Conservation (phyloP, 2,113 vertebrate genomes). For the Ammodytes dubius region DNA sequence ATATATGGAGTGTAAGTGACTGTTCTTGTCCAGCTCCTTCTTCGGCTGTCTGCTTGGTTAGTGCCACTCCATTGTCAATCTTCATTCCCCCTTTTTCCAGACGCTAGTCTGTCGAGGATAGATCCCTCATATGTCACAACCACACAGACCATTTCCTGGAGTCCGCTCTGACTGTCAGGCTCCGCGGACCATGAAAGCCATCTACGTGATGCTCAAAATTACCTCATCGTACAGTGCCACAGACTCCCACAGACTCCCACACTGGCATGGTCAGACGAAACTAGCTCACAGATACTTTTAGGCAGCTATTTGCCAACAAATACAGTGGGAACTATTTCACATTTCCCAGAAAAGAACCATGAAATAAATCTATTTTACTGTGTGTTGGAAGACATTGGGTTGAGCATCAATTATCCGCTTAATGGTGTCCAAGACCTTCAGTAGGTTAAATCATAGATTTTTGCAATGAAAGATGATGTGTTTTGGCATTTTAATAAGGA, state of each 20-base stretch:
- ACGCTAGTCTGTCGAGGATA: constrained; percentile 50
- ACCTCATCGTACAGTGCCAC: constrained; percentile 55
- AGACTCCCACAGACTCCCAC: constrained; percentile 40
- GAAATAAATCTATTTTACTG: constrained; percentile 52
- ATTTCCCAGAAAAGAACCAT: constrained; percentile 24
- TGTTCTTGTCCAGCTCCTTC: constrained; percentile 10
- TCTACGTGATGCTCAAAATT: constrained; percentile 56
- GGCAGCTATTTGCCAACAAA: constrained; percentile 32
- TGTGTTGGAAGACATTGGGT: constrained; percentile 26
- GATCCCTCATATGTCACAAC: constrained; percentile 61
- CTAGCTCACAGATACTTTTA: constrained; percentile 24
- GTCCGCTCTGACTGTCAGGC: constrained; percentile 68
- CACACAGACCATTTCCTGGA: constrained; percentile 64
- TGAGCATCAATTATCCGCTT: constrained; percentile 30
- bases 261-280: constrained; percentile 20
- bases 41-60: background rate
- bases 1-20: background rate
- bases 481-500: constrained; percentile 36
- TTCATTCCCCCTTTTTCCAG: constrained; percentile 45
- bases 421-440: constrained; percentile 25
- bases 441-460: constrained; percentile 48
- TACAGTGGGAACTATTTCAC: constrained; percentile 37
- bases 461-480: constrained; percentile 12
- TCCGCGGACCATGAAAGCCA: constrained; percentile 61
- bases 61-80: constrained; percentile 43